These are phyloP conservation scores for Phocoena sinus DNA, from an alignment of 2,113 vertebrate genomes.

Conservation along the genomic window DNA sequence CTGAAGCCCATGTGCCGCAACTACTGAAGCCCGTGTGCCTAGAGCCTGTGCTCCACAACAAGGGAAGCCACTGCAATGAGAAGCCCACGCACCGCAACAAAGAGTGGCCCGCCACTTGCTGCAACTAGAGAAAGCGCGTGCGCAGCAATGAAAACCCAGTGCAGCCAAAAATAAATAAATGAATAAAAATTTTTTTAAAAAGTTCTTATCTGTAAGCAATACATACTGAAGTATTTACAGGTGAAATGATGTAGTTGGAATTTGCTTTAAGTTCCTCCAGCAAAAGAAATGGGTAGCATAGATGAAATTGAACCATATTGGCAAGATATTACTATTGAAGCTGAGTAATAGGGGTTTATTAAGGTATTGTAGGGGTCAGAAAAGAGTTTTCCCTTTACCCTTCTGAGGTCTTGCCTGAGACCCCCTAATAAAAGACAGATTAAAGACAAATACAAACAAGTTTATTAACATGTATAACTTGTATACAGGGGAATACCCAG, in stretches of 20 bases:
- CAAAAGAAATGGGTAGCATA: background rate
- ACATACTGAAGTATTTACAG: background rate
- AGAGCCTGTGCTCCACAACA: too few relatives aligned
- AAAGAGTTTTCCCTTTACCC: background rate
- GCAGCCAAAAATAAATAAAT: too few relatives aligned
- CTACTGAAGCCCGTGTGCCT: too few relatives aligned
- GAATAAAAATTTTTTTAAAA: too few relatives aligned
- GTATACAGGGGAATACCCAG: background rate
- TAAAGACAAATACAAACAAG: background rate
- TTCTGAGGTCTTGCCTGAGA: background rate
- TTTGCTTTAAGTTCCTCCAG: background rate
- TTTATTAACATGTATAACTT: background rate
- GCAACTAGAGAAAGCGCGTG: too few relatives aligned
- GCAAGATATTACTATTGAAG: background rate
- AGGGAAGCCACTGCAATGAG: too few relatives aligned
- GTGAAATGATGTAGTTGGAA: background rate
- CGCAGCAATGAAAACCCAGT: too few relatives aligned
- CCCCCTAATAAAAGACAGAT: background rate
- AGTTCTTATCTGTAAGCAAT: background rate
- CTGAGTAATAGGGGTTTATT: background rate
- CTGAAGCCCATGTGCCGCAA: too few relatives aligned
- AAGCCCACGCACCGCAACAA: too few relatives aligned
- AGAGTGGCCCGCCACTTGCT: too few relatives aligned
- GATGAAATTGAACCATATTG: background rate
- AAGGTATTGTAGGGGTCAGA: background rate